Conservation (phyloP, 2,113 vertebrate species). For the Gallinago media region DNA sequence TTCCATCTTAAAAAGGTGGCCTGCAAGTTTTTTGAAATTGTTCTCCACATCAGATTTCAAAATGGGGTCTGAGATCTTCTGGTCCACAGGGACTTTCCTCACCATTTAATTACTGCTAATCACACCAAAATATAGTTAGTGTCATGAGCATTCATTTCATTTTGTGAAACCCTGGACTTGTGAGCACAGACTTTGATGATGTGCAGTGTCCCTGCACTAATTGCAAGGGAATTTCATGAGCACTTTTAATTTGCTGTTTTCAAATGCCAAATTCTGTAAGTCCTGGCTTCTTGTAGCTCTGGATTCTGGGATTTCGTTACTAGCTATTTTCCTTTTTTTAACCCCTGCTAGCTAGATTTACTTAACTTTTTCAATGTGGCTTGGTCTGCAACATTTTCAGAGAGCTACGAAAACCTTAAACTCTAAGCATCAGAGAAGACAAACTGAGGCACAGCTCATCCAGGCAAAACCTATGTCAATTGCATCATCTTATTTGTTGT, state of each 20-base stretch:
- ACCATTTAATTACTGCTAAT: not conserved
- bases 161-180: not conserved
- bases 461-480: not conserved
- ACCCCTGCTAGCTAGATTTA: not conserved
- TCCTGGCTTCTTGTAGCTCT: not conserved
- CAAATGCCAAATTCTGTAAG: constrained; percentile 38
- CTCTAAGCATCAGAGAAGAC: not conserved
- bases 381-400: not conserved
- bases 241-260: not conserved
- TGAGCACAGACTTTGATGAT: constrained; percentile 17
- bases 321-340: not conserved
- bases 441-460: not conserved
- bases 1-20: not conserved
- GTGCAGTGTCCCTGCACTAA: constrained; percentile 42
- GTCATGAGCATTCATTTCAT: not conserved
- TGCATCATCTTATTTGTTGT: not conserved
- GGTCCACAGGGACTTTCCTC: not conserved
- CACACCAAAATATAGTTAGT: not conserved
- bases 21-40: not conserved
- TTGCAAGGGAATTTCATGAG: constrained; percentile 19
- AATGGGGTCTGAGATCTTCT: not conserved
- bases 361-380: not conserved
- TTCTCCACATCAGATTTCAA: not conserved
- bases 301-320: not conserved
- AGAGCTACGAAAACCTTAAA: not conserved